phyloP scores from a whole-genome alignment of 1,140 invertebrate genomes.

The Neotoxoptera formosana region DNA sequence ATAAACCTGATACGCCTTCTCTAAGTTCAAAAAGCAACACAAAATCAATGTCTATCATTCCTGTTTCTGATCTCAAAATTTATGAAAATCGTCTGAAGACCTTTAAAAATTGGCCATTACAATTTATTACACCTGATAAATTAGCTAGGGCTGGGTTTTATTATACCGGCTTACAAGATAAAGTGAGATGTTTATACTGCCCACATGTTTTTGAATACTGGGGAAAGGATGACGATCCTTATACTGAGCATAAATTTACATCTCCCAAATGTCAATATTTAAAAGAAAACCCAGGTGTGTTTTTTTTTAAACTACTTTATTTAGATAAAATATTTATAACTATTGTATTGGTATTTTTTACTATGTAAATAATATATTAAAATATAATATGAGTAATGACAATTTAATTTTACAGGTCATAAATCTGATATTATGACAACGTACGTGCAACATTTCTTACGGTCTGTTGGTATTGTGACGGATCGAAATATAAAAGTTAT shows the following conservation, averaged over 20 bases:
- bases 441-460: background rate
- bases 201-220: slow-evolving; percentile 81
- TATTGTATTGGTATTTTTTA: background rate
- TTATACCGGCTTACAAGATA: slow-evolving; percentile 73
- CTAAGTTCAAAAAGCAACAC: background rate
- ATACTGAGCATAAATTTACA: slow-evolving; percentile 81
- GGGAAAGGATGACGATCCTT: slow-evolving; percentile 80
- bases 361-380: background rate
- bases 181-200: slow-evolving; percentile 87
- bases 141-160: slow-evolving; percentile 67
- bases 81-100: slow-evolving; percentile 37
- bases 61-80: background rate
- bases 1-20: background rate
- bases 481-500: background rate
- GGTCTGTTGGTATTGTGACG: background rate
- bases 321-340: background rate
- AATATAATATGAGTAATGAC: background rate
- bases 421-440: background rate
- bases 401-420: background rate
- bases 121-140: slow-evolving; percentile 59
- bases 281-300: background rate
- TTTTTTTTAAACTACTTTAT: background rate
- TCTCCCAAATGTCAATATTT: slow-evolving; percentile 64
- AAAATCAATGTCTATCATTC: background rate
- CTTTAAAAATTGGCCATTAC: slow-evolving; percentile 58